Evolutionary conservation across 1,140 invertebrate genomes (phyloP), one percentile per base, ranked within the genome.

Genomic region (Latrodectus geometricus): DNA sequence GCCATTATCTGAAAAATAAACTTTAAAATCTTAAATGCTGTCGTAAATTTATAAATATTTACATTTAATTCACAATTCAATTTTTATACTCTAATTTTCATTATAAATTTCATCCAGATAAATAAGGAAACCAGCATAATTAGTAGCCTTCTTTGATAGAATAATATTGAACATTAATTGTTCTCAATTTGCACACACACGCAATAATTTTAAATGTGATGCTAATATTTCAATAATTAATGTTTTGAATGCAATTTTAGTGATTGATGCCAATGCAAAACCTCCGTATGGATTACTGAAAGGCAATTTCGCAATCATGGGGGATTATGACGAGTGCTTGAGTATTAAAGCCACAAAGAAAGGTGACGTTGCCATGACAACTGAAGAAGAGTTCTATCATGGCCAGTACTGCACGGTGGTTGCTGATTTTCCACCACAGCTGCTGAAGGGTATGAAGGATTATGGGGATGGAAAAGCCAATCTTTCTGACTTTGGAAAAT

Each of bases 311-410:
- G 72, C 73, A n/a, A 9, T 87, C 12, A 83, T 89, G 74, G 89
- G 89, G 2, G 83, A 88, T 23, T 89, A 89, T 73, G 89, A 89
- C 66, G 84, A 89, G 54, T 89, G 89, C 52, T 20, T 89, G 21
- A 72, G 54, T 9, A 78, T 88, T 9, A 49, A 50, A 0, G 21
- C 82, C 1, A 80, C 52, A 12, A 79, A 73, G 14, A 87, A 69
- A 72, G 78, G 78, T 20, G 86, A 83, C 8, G 50, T 65, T 7
- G 48, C 86, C 2, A 70, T 20, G 14, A 49, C 21, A 8, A 70
- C 5, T 9, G 20, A 56, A 8, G 72, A 68, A 17, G 78, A 82
- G n/a, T 76, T 49, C 48, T 88, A 77, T 65, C 75, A 84, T 7
- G 88, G 88, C 14, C 85, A 88, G 50, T 88, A 88, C 81, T 88